Percentiles rank a stretch among this genome's conserved stretches.
These are phyloP conservation scores for Campylomormyrus tamandua DNA, from an alignment of 2,113 vertebrate genomes.

Conservation along the genomic window DNA sequence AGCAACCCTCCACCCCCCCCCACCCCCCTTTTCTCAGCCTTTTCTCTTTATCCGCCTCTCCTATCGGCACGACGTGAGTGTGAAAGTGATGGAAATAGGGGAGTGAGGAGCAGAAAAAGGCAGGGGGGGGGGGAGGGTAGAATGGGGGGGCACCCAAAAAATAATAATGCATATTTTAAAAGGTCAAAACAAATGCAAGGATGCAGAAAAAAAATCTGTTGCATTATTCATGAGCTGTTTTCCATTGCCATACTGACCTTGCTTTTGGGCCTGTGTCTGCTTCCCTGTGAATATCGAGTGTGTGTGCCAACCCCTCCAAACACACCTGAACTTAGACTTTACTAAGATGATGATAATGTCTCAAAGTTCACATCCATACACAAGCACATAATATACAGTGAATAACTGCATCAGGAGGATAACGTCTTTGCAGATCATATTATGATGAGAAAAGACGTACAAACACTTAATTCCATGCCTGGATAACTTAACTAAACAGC, in stretches of 20 bases:
- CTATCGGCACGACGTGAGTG: constrained; percentile 17
- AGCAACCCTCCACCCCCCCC: constrained; percentile 53
- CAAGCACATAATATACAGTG: background rate
- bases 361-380: background rate
- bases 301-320: background rate
- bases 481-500: background rate
- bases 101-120: background rate
- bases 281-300: background rate
- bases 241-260: background rate
- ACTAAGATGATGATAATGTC: background rate
- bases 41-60: constrained; percentile 32
- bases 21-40: constrained; percentile 45
- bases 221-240: constrained; percentile 32
- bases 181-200: constrained; percentile 26
- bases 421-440: background rate
- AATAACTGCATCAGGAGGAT: background rate
- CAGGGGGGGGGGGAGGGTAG: background rate
- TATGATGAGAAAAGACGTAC: background rate
- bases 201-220: constrained; percentile 8
- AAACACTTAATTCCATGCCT: background rate
- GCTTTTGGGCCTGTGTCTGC: background rate
- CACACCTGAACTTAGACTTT: background rate
- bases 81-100: constrained; percentile 19
- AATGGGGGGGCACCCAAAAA: background rate
- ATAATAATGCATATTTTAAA: constrained; percentile 16